Percentiles rank a stretch among this genome's conserved stretches.
These are phyloP conservation scores for Microctonus aethiopoides DNA, from an alignment of 2,888 invertebrate species.

Conservation along the genomic window DNA sequence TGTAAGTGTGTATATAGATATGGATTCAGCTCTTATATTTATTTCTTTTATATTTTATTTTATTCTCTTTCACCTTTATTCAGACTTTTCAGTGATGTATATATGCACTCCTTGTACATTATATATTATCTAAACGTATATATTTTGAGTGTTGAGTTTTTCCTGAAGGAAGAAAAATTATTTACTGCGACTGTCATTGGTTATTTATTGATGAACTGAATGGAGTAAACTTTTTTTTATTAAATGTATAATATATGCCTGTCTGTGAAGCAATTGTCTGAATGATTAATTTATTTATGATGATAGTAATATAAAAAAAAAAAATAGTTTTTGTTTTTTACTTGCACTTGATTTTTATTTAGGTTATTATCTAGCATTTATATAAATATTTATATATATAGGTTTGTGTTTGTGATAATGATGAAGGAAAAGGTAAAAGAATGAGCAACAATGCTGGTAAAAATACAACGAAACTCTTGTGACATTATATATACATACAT, in stretches of 20 bases:
- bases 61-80: too few species aligned
- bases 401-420: too few species aligned
- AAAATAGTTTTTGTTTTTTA: too few species aligned
- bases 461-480: background rate
- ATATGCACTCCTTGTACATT: background rate
- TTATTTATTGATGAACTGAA: background rate
- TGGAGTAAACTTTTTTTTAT: background rate
- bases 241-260: background rate
- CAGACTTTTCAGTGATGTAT: background rate
- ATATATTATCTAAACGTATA: background rate
- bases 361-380: too few species aligned
- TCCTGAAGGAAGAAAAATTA: too few species aligned
- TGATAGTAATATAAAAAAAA: too few species aligned
- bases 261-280: background rate
- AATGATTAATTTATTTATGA: too few species aligned
- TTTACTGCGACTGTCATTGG: background rate
- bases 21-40: too few species aligned
- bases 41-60: background rate
- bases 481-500: background rate
- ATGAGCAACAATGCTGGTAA: background rate
- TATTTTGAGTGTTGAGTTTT: background rate
- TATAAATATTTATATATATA: too few species aligned
- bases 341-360: too few species aligned
- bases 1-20: too few species aligned
- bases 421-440: too few species aligned